Conservation (phyloP, 2,113 vertebrate species). For the Ibidorhyncha struthersii region DNA sequence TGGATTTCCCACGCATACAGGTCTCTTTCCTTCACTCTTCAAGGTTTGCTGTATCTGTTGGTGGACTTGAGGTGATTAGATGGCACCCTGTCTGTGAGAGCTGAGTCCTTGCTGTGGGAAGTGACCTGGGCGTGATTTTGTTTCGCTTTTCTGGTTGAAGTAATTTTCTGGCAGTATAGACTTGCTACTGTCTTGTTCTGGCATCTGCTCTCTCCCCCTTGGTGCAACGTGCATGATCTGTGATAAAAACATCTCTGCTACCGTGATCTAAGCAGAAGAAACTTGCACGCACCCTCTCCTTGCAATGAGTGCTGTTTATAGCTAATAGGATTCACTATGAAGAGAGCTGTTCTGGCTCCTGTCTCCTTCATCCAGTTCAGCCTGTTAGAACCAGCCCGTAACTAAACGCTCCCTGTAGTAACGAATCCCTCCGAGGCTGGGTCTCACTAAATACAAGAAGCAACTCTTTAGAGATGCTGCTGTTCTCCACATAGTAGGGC, state of each 20-base stretch:
- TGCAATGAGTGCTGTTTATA: not conserved
- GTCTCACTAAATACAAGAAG: not conserved
- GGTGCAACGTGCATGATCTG: not conserved
- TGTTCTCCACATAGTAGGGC: not conserved
- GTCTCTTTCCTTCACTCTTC: not conserved
- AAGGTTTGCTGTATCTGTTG: not conserved
- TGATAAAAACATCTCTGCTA: not conserved
- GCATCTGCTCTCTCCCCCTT: not conserved
- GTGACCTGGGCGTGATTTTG: not conserved
- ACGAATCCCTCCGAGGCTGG: not conserved
- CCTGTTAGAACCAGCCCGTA: not conserved
- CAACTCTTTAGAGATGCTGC: not conserved
- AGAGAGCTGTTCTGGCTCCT: constrained; percentile 1
- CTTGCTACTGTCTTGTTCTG: not conserved
- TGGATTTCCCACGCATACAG: not conserved
- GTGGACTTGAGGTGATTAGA: not conserved
- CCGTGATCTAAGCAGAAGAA: not conserved
- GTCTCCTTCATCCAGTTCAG: not conserved
- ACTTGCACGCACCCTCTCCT: not conserved
- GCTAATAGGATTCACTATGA: constrained; percentile 29
- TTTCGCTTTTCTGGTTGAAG: not conserved
- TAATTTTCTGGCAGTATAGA: not conserved
- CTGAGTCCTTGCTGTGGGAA: not conserved
- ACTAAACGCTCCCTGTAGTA: not conserved
- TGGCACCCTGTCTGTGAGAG: not conserved